Evolutionary conservation across 1,140 invertebrate species (phyloP), one percentile per base, ranked within the genome.

Genomic region (Epicauta chinensis): DNA sequence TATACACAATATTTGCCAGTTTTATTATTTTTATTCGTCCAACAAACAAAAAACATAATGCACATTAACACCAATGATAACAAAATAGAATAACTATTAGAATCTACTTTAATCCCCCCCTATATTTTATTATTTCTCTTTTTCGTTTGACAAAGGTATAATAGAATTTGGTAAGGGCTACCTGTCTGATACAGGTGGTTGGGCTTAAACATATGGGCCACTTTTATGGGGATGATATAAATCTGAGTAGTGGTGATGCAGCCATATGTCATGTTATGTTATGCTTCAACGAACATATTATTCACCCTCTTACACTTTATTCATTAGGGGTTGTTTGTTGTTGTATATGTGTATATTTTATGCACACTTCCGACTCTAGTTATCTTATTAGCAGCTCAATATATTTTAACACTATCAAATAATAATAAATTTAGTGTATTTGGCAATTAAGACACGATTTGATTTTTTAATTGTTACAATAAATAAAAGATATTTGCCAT

Each of bases 241-340:
- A 56, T 56, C 57, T 53, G 57, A 51, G 17, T 40, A 44, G 39
- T 49, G 50, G 44, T 57, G 53, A 49, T 45, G 41, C 51, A 35
- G 35, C 52, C 48, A 55, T 58, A 55, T 54, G 51, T 46, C 56
- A 53, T 32, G 31, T 47, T 48, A 40, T 51, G 56, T 58, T 55
- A 47, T 46, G 42, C 48, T 46, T 47, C 43, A 48, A 38, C 40
- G 52, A 42, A 32, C 34, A 30, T 43, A 45, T 51, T 51, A 46
- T 41, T 46, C 54, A 51, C 48, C 54, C 54, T 47, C 46, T 44
- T 51, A 47, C 23, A 23, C 50, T 55, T 51, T 49, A 55, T 55
- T 55, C 53, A 55, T 55, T 55, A 55, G 47, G 41, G 40, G 36
- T 47, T 32, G 23, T 23, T 23, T n/a, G n/a, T 23, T 23, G 23